Percentiles rank a stretch among this genome's conserved stretches.
phyloP scores from a whole-genome alignment of 1,140 invertebrate species.

The Brachionus plicatilis region DNA sequence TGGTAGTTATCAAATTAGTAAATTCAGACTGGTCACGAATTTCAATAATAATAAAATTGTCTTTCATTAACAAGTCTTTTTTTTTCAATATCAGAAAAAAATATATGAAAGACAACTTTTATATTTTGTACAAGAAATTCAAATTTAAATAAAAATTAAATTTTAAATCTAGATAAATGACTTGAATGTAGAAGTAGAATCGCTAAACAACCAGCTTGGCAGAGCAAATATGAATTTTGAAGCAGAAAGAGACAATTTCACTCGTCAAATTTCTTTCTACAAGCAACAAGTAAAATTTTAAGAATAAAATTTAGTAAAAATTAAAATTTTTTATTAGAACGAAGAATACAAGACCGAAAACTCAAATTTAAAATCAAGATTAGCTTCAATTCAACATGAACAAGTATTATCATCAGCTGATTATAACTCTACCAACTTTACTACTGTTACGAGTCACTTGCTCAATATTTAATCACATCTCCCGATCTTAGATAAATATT shows the following conservation, averaged over 20 bases:
- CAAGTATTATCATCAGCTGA: background rate
- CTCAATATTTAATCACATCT: too few species aligned
- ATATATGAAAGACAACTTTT: too few species aligned
- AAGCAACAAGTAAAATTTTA: background rate
- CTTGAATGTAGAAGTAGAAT: background rate
- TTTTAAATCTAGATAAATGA: background rate
- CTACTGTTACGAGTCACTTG: too few species aligned
- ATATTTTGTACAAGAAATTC: too few species aligned
- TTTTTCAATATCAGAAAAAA: too few species aligned
- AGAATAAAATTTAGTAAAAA: background rate
- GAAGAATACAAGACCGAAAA: slow-evolving; percentile 3
- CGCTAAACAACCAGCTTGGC: background rate
- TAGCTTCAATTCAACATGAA: background rate
- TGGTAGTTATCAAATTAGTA: too few species aligned
- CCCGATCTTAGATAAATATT: too few species aligned
- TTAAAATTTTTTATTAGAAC: background rate
- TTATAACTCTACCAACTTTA: background rate
- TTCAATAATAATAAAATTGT: too few species aligned
- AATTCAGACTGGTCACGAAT: too few species aligned
- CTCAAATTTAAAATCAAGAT: background rate
- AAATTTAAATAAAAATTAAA: background rate
- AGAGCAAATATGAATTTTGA: background rate
- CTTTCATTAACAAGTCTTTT: too few species aligned
- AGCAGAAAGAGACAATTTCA: background rate
- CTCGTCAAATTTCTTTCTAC: background rate